Conservation (phyloP, 92 coral and sea anemone species). For the Epizoanthus stellaris region DNA sequence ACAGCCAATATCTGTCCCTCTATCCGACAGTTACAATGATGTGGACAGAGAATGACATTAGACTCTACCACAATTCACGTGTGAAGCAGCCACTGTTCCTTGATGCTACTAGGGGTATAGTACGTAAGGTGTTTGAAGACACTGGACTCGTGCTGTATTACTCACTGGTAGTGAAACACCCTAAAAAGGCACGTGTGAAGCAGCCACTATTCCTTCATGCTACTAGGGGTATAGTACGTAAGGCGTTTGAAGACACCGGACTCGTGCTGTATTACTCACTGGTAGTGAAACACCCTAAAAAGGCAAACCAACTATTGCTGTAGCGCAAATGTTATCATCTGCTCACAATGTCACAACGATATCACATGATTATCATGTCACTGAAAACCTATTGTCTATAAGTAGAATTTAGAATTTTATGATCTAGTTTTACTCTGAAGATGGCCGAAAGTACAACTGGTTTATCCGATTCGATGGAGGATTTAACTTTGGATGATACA, state of each 20-base stretch:
- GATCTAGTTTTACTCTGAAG: too few species aligned
- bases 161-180: background rate
- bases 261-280: background rate
- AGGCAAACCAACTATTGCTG: background rate
- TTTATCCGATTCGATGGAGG: too few species aligned
- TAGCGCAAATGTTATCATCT: background rate
- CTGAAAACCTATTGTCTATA: too few species aligned
- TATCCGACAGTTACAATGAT: background rate
- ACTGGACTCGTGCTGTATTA: background rate
- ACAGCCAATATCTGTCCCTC: background rate
- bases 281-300: background rate
- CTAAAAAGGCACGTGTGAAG: background rate
- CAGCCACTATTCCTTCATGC: background rate
- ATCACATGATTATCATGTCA: background rate
- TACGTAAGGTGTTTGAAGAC: background rate
- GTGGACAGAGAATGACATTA: background rate
- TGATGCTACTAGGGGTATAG: background rate
- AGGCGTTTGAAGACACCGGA: background rate
- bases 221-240: background rate
- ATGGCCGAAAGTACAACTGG: too few species aligned
- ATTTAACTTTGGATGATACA: slow-evolving; percentile 8
- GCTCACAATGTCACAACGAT: background rate
- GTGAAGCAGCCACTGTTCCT: background rate
- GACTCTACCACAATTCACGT: background rate
- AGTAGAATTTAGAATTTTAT: too few species aligned